Base-by-base conservation (phyloP, 1,140 invertebrate genomes). In the Aphaenogaster floridana region DNA sequence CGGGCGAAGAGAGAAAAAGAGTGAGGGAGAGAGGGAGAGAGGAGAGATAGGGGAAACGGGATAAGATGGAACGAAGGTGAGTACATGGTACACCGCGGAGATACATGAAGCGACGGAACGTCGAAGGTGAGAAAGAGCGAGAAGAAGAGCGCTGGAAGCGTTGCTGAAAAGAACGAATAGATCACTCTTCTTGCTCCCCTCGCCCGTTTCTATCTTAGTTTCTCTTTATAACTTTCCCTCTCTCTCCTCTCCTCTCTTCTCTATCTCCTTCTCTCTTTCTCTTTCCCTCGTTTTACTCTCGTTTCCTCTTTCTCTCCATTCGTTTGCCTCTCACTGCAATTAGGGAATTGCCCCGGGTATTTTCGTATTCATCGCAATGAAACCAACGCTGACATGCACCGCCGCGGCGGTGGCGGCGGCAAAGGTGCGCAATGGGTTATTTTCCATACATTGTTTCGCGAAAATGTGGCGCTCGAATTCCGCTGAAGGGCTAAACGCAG, bases 241-340 rank as follows among this genome's bases (percentile, higher is more conserved):
- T 57, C 48, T 50, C 48, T 63, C 34, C 48, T 34, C 57, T 45
- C 17, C 6, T 86, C 76, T 80, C 52, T 69, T 42, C 57, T 66
- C 57, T 78, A 54, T 57, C 50, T 79, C 86, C 69, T 69, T 83
- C 86, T 88, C 71, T 72, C 45, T 74, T n/a, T 63, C 36, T 59
- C 42, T n/a, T 36, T 42, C n/a, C 1, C 28, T 13, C 78, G 52
- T 71, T 74, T 77, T 72, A 54, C 72, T 71, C 52, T 83, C 79
- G 54, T 52, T 48, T 21, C 72, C 83, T 66, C 61, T 83, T 54
- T 84, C 36, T 28, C 80, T 45, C 86, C 57, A 80, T 88, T 84
- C 89, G 89, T 89, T 89, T 90, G 90, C 92, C 93, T 94, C 93
- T 93, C 93, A 92, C 92, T 93, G 93, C 93, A 93, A 94, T 94